These are phyloP conservation scores for Habrosyne pyritoides DNA, from an alignment of 2,888 invertebrate species.

Conservation along the genomic window DNA sequence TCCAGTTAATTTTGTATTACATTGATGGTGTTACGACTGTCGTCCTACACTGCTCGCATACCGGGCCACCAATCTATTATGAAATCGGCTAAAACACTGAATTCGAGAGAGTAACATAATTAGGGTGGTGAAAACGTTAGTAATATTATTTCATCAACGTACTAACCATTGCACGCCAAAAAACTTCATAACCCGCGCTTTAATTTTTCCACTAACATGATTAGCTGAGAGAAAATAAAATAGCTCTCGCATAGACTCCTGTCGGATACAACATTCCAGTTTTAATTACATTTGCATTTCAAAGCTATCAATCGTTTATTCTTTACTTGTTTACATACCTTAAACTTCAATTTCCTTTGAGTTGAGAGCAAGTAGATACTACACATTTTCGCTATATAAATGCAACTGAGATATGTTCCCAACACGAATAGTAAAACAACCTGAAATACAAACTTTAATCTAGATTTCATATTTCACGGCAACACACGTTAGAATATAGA, in stretches of 20 bases:
- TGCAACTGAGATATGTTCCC: slow-evolving; percentile 61
- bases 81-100: too few species aligned
- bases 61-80: too few species aligned
- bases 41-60: too few species aligned
- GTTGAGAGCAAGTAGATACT: slow-evolving; percentile 63
- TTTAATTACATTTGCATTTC: neutral
- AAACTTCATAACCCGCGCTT: slow-evolving; percentile 71
- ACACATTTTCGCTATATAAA: slow-evolving; percentile 67
- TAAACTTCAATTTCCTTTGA: slow-evolving; percentile 66
- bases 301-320: neutral
- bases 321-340: slow-evolving; percentile 45
- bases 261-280: slow-evolving; percentile 5
- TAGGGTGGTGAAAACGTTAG: too few species aligned
- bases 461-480: neutral
- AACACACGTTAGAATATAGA: neutral
- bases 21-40: too few species aligned
- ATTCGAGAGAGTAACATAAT: too few species aligned
- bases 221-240: slow-evolving; percentile 76
- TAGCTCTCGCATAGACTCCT: slow-evolving; percentile 77
- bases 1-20: too few species aligned
- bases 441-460: slow-evolving; percentile 39
- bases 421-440: slow-evolving; percentile 53
- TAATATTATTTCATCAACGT: too few species aligned
- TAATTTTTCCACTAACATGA: slow-evolving; percentile 72
- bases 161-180: slow-evolving; percentile 75